Evolutionary conservation across 2,888 invertebrate genomes (phyloP).

Genomic region (Griposia aprilina): DNA sequence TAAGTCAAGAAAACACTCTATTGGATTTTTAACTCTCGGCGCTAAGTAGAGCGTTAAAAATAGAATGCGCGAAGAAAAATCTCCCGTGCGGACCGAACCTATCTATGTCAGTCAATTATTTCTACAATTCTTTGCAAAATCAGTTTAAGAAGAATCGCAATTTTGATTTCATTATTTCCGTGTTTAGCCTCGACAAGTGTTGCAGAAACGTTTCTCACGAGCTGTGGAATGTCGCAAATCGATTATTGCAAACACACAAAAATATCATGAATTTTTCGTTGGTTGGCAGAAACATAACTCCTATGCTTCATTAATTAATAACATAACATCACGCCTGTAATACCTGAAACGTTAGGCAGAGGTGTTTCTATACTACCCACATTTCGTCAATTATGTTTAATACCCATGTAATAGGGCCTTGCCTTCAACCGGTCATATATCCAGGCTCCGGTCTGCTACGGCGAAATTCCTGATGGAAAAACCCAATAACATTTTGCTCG

Average conservation of each 20-base stretch:
- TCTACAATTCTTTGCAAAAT: slow-evolving; percentile 3
- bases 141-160: slow-evolving; percentile 25
- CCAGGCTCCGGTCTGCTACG: too few species aligned
- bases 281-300: neutral
- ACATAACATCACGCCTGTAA: neutral
- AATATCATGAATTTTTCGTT: neutral
- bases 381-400: neutral
- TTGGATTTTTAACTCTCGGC: too few species aligned
- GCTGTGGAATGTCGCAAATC: neutral
- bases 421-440: too few species aligned
- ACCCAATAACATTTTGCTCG: too few species aligned
- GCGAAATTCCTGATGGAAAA: too few species aligned
- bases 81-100: neutral
- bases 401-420: neutral
- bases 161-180: slow-evolving; percentile 24
- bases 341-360: too few species aligned
- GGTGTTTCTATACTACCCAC: neutral
- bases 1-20: neutral
- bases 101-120: slow-evolving; percentile 8
- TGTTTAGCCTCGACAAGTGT: slow-evolving; percentile 14
- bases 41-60: neutral
- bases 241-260: neutral
- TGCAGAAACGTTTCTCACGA: neutral
- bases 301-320: neutral
- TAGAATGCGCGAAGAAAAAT: neutral